Evolutionary conservation across 2,113 vertebrate species (phyloP), one percentile per base, ranked within the genome.

Genomic region (Sinocyclocheilus anshuiensis): DNA sequence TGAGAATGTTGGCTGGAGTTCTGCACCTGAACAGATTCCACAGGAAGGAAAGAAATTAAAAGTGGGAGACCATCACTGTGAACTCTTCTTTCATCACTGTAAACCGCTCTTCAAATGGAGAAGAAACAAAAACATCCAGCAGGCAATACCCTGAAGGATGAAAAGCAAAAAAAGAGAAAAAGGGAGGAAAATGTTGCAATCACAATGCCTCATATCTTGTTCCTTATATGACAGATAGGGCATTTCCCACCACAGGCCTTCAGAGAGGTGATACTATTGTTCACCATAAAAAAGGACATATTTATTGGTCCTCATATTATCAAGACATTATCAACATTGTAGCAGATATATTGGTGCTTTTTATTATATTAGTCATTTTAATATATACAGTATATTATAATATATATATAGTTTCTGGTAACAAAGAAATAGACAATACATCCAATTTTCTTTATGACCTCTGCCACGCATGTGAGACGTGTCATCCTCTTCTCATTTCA

Each of bases 401-500:
- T 36, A 36, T 36, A 36, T 36, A 36, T 3, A 36, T 36, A 36
- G 42, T 24, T 63, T 63, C 11, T 26, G 24, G 61, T 63, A 24
- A 24, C 11, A 63, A 26, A 24, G 4, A 22, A 22, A 59, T 12
- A 63, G n/a, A 63, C 22, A n/a, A 24, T 61, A 1, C 9, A 61
- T 63, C 4, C 4, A 4, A 63, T 63, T 63, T 63, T 63, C 4
- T 26, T 65, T 15, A 5, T 61, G 12, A 59, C 20, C 18, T 39
- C 20, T 33, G 7, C 18, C 20, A n/a, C 2, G 3, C 67, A 36
- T 69, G 26, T 10, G 18, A 72, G 55, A 84, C 36, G 22, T 76
- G 57, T 61, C 61, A 72, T 72, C 48, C 86, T 74, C 50, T 86
- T 69, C 26, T 50, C 24, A 67, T 77, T 48, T 87, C 18, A 78